Conservation (phyloP, 2,797 vertebrate species). For the Hafferia zeledoni region DNA sequence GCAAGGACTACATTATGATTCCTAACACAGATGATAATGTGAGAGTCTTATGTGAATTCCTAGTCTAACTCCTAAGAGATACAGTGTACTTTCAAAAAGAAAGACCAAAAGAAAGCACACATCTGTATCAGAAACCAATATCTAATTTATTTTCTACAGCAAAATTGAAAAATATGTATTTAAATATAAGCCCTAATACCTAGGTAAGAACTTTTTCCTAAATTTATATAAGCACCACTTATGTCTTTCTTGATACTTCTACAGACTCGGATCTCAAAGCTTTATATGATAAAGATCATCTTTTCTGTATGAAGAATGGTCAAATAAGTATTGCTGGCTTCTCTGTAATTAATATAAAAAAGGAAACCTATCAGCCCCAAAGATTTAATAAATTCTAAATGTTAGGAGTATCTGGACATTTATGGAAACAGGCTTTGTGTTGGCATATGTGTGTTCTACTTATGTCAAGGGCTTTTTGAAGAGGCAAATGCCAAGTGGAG, state of each 20-base stretch:
- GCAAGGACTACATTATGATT: neutral
- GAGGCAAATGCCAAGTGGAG: neutral
- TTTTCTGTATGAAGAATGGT: neutral
- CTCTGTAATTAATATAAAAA: neutral
- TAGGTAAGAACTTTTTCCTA: neutral
- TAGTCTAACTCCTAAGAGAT: neutral
- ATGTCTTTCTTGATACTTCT: neutral
- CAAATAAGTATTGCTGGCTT: neutral
- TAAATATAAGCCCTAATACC: neutral
- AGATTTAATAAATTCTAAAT: neutral
- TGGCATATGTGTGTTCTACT: neutral
- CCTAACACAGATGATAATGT: neutral
- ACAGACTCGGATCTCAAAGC: rapidly evolving
- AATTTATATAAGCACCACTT: neutral
- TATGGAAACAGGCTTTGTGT: neutral
- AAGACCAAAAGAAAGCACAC: neutral
- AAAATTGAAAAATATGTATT: neutral
- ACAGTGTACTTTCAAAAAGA: neutral
- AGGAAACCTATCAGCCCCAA: neutral
- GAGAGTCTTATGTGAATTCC: neutral
- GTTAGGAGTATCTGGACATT: neutral
- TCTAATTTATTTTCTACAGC: neutral
- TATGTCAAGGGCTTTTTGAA: neutral
- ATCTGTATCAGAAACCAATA: neutral
- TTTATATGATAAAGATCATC: neutral